Conservation (phyloP, 2,113 vertebrate species). For the Oreochromis niloticus region DNA sequence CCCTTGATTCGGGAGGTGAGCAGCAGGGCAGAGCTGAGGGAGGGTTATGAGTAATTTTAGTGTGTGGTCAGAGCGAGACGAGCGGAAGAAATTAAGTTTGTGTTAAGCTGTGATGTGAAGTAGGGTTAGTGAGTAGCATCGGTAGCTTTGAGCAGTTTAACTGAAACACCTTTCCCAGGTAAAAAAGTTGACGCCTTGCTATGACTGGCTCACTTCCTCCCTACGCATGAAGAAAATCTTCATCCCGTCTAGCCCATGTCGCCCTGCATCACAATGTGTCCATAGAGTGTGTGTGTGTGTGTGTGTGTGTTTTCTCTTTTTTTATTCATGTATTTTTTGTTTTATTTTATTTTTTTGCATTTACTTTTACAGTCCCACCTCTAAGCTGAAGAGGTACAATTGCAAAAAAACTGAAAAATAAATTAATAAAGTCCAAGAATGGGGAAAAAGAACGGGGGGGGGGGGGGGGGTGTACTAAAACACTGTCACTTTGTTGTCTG, state of each 20-base stretch:
- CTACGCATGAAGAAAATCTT: neutral
- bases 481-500: conserved; percentile 13
- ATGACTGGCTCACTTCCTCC: neutral
- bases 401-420: conserved; percentile 50
- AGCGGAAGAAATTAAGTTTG: neutral
- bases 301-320: neutral
- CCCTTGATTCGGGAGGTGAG: conserved; percentile 46
- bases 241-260: neutral
- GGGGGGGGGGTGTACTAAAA: conserved; percentile 27
- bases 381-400: conserved; percentile 47
- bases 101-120: neutral
- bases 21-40: neutral
- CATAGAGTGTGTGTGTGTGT: neutral
- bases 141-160: neutral
- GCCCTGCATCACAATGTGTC: conserved; percentile 16
- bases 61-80: neutral
- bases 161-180: neutral
- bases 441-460: neutral
- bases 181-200: neutral
- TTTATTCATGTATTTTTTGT: neutral
- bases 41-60: conserved; percentile 11
- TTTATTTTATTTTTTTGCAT: neutral
- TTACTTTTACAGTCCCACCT: conserved; percentile 52
- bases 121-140: neutral
- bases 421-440: conserved; percentile 59